Evolutionary conservation across 2,113 vertebrate genomes (phyloP).

Genomic region (Pelusios castaneus): DNA sequence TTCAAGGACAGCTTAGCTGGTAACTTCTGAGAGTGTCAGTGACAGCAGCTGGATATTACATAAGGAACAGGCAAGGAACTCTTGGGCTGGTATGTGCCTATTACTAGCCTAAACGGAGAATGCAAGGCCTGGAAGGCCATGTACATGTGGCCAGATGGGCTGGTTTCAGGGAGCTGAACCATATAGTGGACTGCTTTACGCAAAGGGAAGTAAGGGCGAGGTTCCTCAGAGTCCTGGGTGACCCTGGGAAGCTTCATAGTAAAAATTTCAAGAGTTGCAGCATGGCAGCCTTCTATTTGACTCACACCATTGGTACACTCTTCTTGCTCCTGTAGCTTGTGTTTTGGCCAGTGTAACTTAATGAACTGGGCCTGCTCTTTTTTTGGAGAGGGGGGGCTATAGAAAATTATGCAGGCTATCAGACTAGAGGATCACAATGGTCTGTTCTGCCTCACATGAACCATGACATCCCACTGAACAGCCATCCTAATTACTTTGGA

Average conservation of each 20-base stretch:
- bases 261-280: neutral
- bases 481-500: neutral
- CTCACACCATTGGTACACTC: neutral
- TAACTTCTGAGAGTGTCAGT: neutral
- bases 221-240: neutral
- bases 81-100: neutral
- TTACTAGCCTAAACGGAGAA: neutral
- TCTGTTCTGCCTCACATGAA: neutral
- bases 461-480: fast-evolving
- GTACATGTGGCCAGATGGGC: neutral
- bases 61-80: neutral
- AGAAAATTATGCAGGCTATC: neutral
- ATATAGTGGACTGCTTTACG: neutral
- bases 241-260: too few relatives aligned
- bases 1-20: neutral
- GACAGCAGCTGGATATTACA: neutral
- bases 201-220: neutral
- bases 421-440: neutral
- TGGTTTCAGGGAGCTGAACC: neutral
- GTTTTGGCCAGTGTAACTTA: neutral
- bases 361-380: neutral
- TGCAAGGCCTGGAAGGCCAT: neutral
- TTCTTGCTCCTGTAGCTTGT: neutral
- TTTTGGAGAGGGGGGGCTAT: neutral
- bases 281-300: neutral